These are phyloP conservation scores for Hyaena hyaena DNA, from an alignment of 2,113 vertebrate genomes.

Conservation along the genomic window DNA sequence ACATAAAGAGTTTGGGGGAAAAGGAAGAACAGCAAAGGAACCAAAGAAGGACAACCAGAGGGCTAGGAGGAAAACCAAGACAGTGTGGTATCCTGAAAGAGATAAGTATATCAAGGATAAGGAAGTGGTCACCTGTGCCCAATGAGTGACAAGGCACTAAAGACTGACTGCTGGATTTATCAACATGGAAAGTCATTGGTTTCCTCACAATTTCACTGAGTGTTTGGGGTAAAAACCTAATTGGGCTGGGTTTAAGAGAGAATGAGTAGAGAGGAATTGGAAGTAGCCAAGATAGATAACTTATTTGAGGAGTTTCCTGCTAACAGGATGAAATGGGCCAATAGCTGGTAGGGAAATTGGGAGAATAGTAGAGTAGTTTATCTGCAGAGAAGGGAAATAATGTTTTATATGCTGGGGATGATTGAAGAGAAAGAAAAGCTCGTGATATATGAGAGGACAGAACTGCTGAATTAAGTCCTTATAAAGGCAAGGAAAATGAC, in stretches of 20 bases:
- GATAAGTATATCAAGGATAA: not conserved
- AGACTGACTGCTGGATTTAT: not conserved
- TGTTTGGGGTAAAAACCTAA: not conserved
- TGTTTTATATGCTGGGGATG: not conserved
- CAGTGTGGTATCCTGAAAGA: not conserved
- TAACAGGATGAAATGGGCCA: not conserved
- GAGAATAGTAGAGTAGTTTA: not conserved
- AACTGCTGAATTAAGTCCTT: not conserved
- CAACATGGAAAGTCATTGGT: not conserved
- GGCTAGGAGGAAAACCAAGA: not conserved
- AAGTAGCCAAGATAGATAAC: not conserved
- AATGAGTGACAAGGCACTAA: not conserved
- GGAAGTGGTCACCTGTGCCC: not conserved
- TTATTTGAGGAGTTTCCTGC: not conserved
- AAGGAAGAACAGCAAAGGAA: not conserved
- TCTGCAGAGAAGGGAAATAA: not conserved
- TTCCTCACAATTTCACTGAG: not conserved
- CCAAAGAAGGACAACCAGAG: not conserved
- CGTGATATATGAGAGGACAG: not conserved
- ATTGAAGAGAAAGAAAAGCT: not conserved
- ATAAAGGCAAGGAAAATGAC: not conserved
- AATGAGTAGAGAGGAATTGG: not conserved
- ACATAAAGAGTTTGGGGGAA: not conserved
- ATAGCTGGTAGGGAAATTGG: not conserved
- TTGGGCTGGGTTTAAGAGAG: not conserved